Evolutionary conservation across 2,113 vertebrate species (phyloP), one percentile per base, ranked within the genome.

Genomic region (Eulemur rufifrons): DNA sequence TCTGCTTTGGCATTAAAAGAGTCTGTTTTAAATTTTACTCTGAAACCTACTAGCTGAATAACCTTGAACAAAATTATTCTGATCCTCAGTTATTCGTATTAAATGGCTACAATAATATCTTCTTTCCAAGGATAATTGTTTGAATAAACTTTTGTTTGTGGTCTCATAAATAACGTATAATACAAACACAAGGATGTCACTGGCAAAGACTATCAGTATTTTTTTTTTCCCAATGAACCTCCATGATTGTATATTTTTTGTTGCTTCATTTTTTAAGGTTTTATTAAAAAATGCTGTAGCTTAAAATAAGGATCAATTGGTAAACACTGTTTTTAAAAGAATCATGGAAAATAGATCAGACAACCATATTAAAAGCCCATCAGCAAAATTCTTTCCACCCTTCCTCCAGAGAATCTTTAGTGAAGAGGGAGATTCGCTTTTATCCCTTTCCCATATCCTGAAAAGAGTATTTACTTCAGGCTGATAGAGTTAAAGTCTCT

Each of bases 11-110:
- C 39, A 63, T 91, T 54, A 88, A 86, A 88, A 96, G 10, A 87
- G 83, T 74, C 47, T 71, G 86, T 47, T 52, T 95, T 95, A 77
- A 91, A 89, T 89, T 96, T 89, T 90, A 59, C 63, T 68, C 34
- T 93, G 69, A 56, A 88, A 80, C 4, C 86, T 86, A 42, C 37
- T 71, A 78, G 47, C 45, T 93, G 45, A 93, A 86, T 91, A 89
- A 89, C n/a, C 37, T 92, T 86, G 50, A 74, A 34, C 18, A 93
- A 94, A 82, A 63, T 29, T 56, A 86, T 78, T 89, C 25, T 47
- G n/a, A 54, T 42, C 13, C 17, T 45, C 1, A 6, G 42, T 78
- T 92, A 20, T 54, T 81, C 14, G 78, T 86, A 37, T 78, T 83
- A 76, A 82, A 18, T 90, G 17, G 2, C 9, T 13, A 66, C 21